Percentiles rank a stretch among this genome's conserved stretches.
Conservation (phyloP, 2,797 vertebrate genomes). For the Acrocephalus scirpaceus region DNA sequence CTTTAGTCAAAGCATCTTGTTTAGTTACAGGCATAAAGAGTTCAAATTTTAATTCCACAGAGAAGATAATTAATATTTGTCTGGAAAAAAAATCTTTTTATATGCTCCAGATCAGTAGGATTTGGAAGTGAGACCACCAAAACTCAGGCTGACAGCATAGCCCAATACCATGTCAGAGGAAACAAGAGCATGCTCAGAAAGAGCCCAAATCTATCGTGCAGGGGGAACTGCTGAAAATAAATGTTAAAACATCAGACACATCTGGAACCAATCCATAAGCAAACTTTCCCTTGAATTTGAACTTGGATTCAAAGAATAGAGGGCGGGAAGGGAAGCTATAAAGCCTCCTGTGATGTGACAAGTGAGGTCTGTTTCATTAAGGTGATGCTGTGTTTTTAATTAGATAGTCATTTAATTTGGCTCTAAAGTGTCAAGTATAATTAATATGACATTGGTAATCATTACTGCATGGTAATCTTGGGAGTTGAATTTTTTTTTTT, state of each 20-base stretch:
- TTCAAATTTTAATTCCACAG: background rate
- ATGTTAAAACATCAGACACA: background rate
- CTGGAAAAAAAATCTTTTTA: background rate
- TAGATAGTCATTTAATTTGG: background rate
- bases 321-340: background rate
- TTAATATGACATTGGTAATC: background rate
- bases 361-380: slow-evolving; percentile 35
- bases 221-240: background rate
- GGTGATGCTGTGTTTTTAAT: slow-evolving; percentile 51
- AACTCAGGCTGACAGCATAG: background rate
- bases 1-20: background rate
- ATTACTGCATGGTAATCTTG: background rate
- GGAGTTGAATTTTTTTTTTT: background rate
- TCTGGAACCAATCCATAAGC: slow-evolving; percentile 23
- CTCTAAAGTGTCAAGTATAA: slow-evolving; percentile 11
- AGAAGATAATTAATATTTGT: background rate
- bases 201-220: background rate
- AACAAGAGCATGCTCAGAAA: background rate
- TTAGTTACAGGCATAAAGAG: background rate
- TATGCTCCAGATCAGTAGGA: background rate
- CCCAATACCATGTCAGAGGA: background rate
- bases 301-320: slow-evolving; percentile 17
- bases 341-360: slow-evolving; percentile 24
- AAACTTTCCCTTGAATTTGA: slow-evolving; percentile 39
- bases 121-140: background rate